phyloP scores from a whole-genome alignment of 2,797 vertebrate genomes.

The Takifugu ocellatus region DNA sequence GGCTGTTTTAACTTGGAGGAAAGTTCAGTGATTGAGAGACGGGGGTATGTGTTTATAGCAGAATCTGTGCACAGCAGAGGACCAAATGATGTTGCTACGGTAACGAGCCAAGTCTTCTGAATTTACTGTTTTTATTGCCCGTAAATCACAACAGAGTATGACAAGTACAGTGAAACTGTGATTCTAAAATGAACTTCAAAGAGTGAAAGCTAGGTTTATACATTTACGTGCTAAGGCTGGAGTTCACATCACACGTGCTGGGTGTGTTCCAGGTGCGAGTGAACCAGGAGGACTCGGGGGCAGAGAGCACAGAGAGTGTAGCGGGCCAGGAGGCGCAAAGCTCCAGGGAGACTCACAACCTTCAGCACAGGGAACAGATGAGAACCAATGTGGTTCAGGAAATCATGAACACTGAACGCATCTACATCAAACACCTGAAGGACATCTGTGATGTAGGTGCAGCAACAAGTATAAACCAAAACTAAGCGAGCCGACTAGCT shows the following conservation, averaged over 20 bases:
- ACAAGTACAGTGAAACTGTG: not conserved
- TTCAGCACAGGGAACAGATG: slow-evolving; percentile 92
- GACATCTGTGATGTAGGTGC: slow-evolving; percentile 92
- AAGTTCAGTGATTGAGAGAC: slow-evolving; percentile 60
- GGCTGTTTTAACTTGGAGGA: slow-evolving; percentile 35
- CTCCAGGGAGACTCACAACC: slow-evolving; percentile 72
- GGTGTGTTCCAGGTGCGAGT: slow-evolving; percentile 84
- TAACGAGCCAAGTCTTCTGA: slow-evolving; percentile 7
- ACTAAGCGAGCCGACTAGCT: slow-evolving; percentile 11
- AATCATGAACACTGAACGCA: slow-evolving; percentile 95
- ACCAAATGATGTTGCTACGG: slow-evolving; percentile 44
- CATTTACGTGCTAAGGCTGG: too few species aligned
- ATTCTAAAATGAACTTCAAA: not conserved
- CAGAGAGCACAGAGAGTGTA: slow-evolving; percentile 74
- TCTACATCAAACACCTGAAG: slow-evolving; percentile 97
- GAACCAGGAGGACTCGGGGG: slow-evolving; percentile 90
- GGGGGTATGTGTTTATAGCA: slow-evolving; percentile 43
- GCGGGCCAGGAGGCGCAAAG: slow-evolving; percentile 77
- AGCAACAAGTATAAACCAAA: not conserved
- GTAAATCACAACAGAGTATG: too few species aligned
- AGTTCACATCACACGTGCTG: not conserved
- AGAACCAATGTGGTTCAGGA: slow-evolving; percentile 96
- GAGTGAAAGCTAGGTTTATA: too few species aligned
- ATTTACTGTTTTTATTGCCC: too few species aligned
- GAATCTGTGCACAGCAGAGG: slow-evolving; percentile 21